These are phyloP conservation scores for Drosophila pruinosa DNA, from an alignment of 1,140 invertebrate genomes.

Conservation along the genomic window DNA sequence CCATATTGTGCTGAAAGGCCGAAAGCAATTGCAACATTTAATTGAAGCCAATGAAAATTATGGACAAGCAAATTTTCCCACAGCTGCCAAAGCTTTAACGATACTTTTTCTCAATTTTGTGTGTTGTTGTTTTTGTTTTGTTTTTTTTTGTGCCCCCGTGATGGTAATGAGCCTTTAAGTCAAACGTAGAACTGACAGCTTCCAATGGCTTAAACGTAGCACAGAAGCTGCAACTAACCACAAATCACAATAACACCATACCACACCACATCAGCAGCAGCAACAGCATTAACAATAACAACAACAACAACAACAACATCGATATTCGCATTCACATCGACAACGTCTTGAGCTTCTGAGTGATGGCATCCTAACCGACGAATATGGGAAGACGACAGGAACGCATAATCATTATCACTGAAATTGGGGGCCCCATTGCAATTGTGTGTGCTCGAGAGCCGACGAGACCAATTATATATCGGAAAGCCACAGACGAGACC, in stretches of 20 bases:
- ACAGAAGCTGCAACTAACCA: conserved; percentile 78
- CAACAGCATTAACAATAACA: not conserved
- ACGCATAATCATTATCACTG: conserved; percentile 77
- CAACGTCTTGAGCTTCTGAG: not conserved
- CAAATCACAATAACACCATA: conserved; percentile 70
- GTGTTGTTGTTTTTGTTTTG: conserved; percentile 8
- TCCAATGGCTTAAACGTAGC: conserved; percentile 72
- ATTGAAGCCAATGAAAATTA: conserved; percentile 74
- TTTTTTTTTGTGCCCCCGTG: conserved; percentile 13
- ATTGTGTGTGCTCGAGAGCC: conserved; percentile 21
- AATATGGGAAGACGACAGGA: conserved; percentile 59
- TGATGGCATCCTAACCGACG: conserved; percentile 36
- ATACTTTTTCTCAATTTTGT: conserved; percentile 41
- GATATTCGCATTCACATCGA: not conserved
- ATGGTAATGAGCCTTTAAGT: conserved; percentile 74
- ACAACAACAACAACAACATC: conserved; percentile 5
- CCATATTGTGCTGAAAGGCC: conserved; percentile 49
- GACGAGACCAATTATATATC: conserved; percentile 64
- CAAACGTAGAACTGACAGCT: conserved; percentile 76
- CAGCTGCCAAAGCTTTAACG: conserved; percentile 67
- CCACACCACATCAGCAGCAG: conserved; percentile 16
- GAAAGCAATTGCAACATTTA: conserved; percentile 45
- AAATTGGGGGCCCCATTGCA: conserved; percentile 66
- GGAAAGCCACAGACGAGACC: conserved; percentile 54
- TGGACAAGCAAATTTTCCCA: conserved; percentile 71